Conservation (phyloP, 2,797 vertebrate species). For the Thamnophis elegans region DNA sequence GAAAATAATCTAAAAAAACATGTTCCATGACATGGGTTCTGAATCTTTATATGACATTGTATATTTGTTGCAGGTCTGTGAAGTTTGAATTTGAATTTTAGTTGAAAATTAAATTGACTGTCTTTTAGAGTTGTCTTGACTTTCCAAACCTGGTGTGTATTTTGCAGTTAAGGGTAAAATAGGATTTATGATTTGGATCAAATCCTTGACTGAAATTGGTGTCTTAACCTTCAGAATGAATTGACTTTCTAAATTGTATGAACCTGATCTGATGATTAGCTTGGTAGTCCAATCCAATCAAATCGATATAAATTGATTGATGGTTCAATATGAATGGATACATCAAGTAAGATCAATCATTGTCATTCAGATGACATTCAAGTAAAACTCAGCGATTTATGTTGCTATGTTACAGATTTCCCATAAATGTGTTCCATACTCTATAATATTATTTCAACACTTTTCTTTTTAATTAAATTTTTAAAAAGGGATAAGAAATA, state of each 20-base stretch:
- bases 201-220: background rate
- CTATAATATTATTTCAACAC: background rate
- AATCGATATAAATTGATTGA: background rate
- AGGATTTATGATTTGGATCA: background rate
- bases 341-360: background rate
- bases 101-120: background rate
- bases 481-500: background rate
- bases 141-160: background rate
- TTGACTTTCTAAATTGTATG: background rate
- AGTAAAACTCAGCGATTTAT: background rate
- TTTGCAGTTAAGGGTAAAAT: background rate
- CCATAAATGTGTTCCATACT: background rate
- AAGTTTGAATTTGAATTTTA: background rate
- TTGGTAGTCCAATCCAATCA: background rate
- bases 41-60: accelerated
- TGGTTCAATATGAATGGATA: background rate
- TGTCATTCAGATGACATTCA: background rate
- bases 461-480: too few species aligned
- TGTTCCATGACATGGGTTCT: conserved; percentile 11
- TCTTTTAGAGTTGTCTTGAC: background rate
- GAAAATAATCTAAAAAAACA: background rate
- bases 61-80: background rate
- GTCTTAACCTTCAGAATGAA: background rate
- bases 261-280: background rate
- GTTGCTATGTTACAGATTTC: background rate